Conservation (phyloP, 2,888 invertebrate genomes). For the Tetramorium bicarinatum region DNA sequence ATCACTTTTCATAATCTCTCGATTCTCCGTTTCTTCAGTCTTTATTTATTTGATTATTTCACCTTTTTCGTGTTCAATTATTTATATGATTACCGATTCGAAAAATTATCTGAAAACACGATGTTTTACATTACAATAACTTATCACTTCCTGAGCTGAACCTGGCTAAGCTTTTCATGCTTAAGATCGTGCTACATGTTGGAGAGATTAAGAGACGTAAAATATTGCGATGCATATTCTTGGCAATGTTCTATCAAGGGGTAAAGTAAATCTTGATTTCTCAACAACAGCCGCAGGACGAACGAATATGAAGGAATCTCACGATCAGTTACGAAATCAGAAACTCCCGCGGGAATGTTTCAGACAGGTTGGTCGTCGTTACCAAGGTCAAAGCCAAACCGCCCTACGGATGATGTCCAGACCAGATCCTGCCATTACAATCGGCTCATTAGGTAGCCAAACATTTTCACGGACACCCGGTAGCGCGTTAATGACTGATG, state of each 20-base stretch:
- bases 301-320: constrained; percentile 52
- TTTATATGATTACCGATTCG: background rate
- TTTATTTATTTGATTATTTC: background rate
- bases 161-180: background rate
- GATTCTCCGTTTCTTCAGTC: background rate
- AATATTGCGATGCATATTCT: constrained; percentile 18
- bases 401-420: constrained; percentile 24
- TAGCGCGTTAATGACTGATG: constrained; percentile 82
- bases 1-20: background rate
- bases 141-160: background rate
- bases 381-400: constrained; percentile 39
- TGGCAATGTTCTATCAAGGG: background rate
- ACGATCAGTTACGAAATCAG: constrained; percentile 64
- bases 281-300: background rate
- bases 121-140: constrained; percentile 9
- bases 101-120: constrained; percentile 9
- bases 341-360: constrained; percentile 41
- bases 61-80: background rate
- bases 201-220: constrained; percentile 23
- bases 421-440: constrained; percentile 71
- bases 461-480: constrained; percentile 80
- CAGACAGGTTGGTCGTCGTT: constrained; percentile 41
- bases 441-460: constrained; percentile 78
- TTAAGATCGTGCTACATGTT: constrained; percentile 6
- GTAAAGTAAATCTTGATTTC: constrained; percentile 16